Evolutionary conservation across 2,797 vertebrate species (phyloP).

Genomic region (Lepidocolaptes lacrymiger): DNA sequence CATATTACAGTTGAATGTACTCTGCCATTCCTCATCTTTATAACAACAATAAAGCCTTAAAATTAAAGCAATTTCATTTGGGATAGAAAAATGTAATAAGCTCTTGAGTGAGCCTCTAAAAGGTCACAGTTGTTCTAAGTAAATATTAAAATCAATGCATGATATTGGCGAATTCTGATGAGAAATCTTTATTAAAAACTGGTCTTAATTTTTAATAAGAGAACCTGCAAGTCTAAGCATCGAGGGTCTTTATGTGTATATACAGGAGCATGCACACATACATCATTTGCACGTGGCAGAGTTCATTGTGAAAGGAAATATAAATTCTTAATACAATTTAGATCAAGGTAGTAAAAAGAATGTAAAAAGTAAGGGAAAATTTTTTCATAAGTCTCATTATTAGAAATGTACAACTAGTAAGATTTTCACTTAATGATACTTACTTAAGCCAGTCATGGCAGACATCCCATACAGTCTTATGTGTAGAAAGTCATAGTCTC

Average conservation of each 20-base stretch:
- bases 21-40: constrained; percentile 29
- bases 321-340: neutral
- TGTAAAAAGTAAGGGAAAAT: neutral
- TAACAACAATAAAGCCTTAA: constrained; percentile 15
- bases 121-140: constrained; percentile 57
- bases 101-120: constrained; percentile 7
- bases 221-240: neutral
- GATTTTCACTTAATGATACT: neutral
- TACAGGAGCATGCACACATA: neutral
- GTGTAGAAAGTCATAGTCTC: neutral
- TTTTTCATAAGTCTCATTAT: neutral
- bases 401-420: neutral
- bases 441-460: neutral
- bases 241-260: neutral
- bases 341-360: neutral
- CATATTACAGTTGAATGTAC: neutral
- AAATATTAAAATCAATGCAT: neutral
- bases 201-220: neutral
- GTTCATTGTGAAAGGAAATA: neutral
- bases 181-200: constrained; percentile 29
- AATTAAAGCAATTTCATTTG: constrained; percentile 54
- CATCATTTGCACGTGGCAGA: neutral
- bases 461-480: neutral
- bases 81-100: constrained; percentile 35
- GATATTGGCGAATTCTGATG: constrained; percentile 7